Conservation (phyloP, 2,888 invertebrate species). For the Seira musarum region DNA sequence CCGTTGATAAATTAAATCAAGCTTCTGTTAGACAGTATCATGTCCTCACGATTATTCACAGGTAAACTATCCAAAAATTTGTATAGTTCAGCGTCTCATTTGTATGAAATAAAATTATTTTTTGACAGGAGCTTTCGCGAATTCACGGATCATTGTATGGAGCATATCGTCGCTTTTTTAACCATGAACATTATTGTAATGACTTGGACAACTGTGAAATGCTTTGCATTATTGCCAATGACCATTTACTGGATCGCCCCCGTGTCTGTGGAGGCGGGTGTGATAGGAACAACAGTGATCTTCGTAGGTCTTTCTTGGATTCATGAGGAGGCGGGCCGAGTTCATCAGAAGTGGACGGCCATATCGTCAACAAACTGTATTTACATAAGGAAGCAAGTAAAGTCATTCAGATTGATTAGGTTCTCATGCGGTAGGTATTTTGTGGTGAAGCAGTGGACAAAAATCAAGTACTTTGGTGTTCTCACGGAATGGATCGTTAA, state of each 20-base stretch:
- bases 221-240: conserved; percentile 1
- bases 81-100: too few relatives aligned
- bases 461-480: conserved; percentile 19
- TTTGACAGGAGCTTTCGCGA: too few relatives aligned
- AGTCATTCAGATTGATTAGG: background rate
- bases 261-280: background rate
- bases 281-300: background rate
- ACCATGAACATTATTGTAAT: conserved; percentile 20
- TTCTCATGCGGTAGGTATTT: conserved; percentile 21
- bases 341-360: conserved; percentile 3
- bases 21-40: background rate
- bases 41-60: background rate
- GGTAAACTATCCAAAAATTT: conserved; percentile 6
- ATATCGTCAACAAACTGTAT: background rate
- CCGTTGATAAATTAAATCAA: background rate
- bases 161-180: background rate
- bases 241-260: conserved; percentile 30
- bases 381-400: conserved; percentile 3
- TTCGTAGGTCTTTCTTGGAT: conserved; percentile 4
- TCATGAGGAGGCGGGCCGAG: background rate
- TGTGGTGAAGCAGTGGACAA: background rate
- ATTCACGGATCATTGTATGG: background rate
- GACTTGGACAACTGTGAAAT: conserved; percentile 19
- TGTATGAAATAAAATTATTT: too few relatives aligned
- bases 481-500: conserved; percentile 33